Evolutionary conservation across 2,797 vertebrate species (phyloP).

Genomic region (Scolopax bukidnonensis): DNA sequence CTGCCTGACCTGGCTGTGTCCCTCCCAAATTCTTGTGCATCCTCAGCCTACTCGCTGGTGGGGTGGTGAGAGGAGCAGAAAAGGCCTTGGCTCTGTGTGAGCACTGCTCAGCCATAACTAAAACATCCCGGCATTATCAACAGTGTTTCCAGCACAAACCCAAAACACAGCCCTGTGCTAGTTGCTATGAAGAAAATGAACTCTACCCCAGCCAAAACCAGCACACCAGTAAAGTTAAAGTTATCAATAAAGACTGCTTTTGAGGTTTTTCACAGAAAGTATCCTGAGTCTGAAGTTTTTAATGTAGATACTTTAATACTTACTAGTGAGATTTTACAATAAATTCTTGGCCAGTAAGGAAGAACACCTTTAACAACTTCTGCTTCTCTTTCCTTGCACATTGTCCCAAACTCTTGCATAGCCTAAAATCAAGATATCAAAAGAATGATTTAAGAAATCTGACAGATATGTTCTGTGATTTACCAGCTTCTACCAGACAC

Average conservation of each 20-base stretch:
- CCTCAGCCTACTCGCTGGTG: no score
- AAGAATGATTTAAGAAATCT: neutral
- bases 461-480: neutral
- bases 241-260: neutral
- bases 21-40: neutral
- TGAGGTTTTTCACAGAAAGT: neutral
- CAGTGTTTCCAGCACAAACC: neutral
- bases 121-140: neutral
- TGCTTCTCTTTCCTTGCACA: slow-evolving; percentile 93
- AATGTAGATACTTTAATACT: slow-evolving; percentile 53
- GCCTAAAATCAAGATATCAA: slow-evolving; percentile 80
- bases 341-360: slow-evolving; percentile 97
- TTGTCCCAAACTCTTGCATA: slow-evolving; percentile 94
- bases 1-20: neutral
- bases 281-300: neutral
- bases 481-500: neutral
- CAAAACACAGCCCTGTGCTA: neutral
- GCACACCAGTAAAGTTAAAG: neutral
- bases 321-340: slow-evolving; percentile 96
- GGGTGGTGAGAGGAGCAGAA: neutral
- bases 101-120: neutral
- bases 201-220: neutral
- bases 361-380: slow-evolving; percentile 95
- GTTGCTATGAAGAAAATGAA: neutral
- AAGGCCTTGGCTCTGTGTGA: neutral